Evolutionary conservation across 2,797 vertebrate species (phyloP).

Genomic region (Avahi laniger): DNA sequence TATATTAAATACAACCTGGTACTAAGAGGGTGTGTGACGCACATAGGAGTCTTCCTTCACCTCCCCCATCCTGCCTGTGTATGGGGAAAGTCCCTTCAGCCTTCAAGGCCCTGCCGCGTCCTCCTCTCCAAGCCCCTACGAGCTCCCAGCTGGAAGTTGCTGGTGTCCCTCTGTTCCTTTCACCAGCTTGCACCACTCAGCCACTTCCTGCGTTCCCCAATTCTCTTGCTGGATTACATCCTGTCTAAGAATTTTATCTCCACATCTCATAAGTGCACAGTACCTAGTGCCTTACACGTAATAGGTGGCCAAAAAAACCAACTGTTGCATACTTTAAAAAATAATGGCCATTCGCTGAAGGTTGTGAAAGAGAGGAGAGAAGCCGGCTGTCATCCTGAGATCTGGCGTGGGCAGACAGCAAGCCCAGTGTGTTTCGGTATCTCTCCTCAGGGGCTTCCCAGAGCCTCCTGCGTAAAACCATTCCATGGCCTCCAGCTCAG

Average conservation of each 20-base stretch:
- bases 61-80: neutral
- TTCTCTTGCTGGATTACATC: accelerated
- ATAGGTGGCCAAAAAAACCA: accelerated
- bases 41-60: accelerated
- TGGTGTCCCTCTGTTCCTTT: too few relatives aligned
- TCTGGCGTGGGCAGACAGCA: neutral
- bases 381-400: neutral
- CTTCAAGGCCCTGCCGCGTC: accelerated
- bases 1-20: too few relatives aligned
- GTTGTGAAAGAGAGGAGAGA: too few relatives aligned
- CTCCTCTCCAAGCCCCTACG: accelerated
- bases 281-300: too few relatives aligned
- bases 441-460: neutral
- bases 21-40: too few relatives aligned
- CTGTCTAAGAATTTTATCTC: neutral
- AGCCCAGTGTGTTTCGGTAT: accelerated
- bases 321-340: accelerated
- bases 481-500: neutral
- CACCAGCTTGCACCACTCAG: accelerated
- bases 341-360: accelerated
- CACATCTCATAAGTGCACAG: accelerated
- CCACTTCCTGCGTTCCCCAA: neutral
- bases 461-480: neutral
- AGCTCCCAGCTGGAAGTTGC: accelerated
- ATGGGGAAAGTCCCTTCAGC: neutral